Base-by-base conservation (phyloP, 2,888 invertebrate species). In the Troides aeacus region DNA sequence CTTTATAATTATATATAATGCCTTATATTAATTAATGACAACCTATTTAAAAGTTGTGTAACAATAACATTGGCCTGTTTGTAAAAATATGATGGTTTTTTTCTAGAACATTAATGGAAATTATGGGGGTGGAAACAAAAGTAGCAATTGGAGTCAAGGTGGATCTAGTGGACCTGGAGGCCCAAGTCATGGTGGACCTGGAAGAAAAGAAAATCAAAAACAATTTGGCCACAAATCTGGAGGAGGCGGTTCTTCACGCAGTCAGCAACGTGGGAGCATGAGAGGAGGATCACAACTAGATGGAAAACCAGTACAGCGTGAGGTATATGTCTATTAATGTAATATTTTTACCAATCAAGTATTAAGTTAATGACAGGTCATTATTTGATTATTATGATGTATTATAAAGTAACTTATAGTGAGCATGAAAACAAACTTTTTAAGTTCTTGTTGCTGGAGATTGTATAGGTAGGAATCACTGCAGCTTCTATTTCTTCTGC, bases 21-120 rank as follows among this genome's bases (percentile, higher is more conserved):
- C 30, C 30, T 30, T 30, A 5, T 15, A 10, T 39, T 10, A 39
- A 46, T 46, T 12, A 15, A 46, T 1, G 15, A 15, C 46, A 46
- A 46, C 1, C 3, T 46, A 15, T 46, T 15, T 46, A 46, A 46
- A 46, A 46, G 15, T 46, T 1, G 15, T 46, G 46, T 46, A 30
- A 15, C 46, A 12, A 12, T 1, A 15, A 46, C 46, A 46, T 15
- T 46, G 46, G 4, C 15, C 15, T 4, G 46, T 15, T 12, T 42
- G 12, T 42, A 1, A 3, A 46, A 46, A 46, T 17, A 15, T 46
- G n/a, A 53, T 65, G 53, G 69, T 68, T 69, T 66, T 71, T 50
- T 76, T 79, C 65, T 74, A 91, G 91, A 90, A 88, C 76, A 61
- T 86, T 30, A 89, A 91, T 86, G 90, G 90, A 15, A 87, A 81